Base-by-base conservation (phyloP, 2,888 invertebrate species). In the Lamellibrachia satsuma region DNA sequence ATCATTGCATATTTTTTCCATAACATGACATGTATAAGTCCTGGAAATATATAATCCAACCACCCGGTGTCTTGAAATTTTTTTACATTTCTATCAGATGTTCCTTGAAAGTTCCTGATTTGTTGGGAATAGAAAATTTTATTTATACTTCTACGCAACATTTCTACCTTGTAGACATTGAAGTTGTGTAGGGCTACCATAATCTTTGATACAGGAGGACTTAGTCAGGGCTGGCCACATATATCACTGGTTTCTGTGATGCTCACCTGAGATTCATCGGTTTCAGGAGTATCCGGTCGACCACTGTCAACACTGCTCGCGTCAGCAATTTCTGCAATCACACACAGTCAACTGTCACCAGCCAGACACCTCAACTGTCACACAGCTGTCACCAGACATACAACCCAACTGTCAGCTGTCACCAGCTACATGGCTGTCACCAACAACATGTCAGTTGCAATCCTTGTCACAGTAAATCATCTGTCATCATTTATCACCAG, bases 211-310 rank as follows among this genome's bases (percentile, higher is more conserved):
- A 39, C 39, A 39, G 39, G 39, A 39, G 39, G 55, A 55, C 55
- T 55, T 55, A 9, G 55, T 55, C 8, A 55, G 7, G 55, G 55
- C 55, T 55, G 55, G 55, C 55, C 9, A 55, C 55, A 55, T 55
- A 9, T 55, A 75, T n/a, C 75, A 22, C 22, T 75, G 22, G 22
- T 9, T 75, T 75, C 22, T 22, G 75, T 75, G 15, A 55, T 39
- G 9, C 75, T 75, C 75, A 75, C 75, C 52, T 60, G 52, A 22
- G 52, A 92, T 57, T 94, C 94, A 60, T 94, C 94, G 22, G 93
- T 93, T 91, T 94, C 94, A 55, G 94, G 94, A 6, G 94, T 94
- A 11, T 94, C 94, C 3, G 94, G 94, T 27, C 94, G 93, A 9
- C 94, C 94, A 90, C 93, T 93, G 92, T 94, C 94, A 1, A 94